phyloP scores from a whole-genome alignment of 2,113 vertebrate genomes.

The Alaudala cheleensis region DNA sequence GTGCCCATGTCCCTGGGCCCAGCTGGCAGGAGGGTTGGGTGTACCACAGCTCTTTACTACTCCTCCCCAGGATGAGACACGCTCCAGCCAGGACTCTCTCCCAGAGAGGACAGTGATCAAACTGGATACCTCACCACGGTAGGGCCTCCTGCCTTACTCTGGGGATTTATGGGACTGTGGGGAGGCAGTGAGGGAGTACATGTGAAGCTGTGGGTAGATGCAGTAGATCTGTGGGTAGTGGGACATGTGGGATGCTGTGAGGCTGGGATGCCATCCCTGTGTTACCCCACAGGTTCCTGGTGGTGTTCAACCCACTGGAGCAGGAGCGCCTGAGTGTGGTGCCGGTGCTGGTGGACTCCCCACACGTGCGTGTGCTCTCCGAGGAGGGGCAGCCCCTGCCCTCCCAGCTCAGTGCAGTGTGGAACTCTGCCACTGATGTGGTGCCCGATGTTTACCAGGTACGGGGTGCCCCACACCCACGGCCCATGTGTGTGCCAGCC shows the following conservation, averaged over 20 bases:
- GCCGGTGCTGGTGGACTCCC: constrained; percentile 84
- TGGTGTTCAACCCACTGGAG: constrained; percentile 92
- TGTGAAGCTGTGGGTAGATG: neutral
- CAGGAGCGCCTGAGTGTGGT: constrained; percentile 88
- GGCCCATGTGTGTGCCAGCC: neutral
- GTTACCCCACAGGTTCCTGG: constrained; percentile 80
- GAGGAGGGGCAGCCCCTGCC: constrained; percentile 91
- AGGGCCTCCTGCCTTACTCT: neutral
- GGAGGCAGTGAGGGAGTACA: neutral
- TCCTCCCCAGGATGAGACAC: constrained; percentile 82
- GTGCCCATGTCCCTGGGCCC: neutral
- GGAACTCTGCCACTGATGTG: constrained; percentile 82
- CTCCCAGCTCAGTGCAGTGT: constrained; percentile 83
- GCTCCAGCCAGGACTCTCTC: constrained; percentile 87
- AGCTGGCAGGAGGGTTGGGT: neutral
- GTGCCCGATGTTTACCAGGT: constrained; percentile 88
- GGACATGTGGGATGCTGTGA: rapidly evolving
- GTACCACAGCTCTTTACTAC: rapidly evolving
- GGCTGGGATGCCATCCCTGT: neutral
- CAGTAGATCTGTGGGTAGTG: rapidly evolving
- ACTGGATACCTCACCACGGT: constrained; percentile 86
- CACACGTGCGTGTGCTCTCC: constrained; percentile 79
- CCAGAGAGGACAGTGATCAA: constrained; percentile 90
- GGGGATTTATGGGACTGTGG: rapidly evolving
- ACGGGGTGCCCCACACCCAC: neutral